Conservation (phyloP, 2,888 invertebrate species). For the Leptinotarsa tumamoca region DNA sequence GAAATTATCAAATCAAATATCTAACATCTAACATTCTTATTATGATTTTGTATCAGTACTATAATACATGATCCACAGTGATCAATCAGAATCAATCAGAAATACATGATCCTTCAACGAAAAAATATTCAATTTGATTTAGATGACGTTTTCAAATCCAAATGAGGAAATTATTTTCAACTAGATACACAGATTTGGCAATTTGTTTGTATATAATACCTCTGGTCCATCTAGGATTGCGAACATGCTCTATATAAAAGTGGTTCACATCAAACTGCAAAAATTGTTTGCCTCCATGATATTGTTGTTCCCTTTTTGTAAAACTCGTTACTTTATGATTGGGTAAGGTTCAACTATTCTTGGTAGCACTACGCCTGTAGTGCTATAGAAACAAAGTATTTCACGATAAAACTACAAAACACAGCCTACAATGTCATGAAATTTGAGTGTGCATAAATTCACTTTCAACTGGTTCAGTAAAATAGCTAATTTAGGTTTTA, state of each 20-base stretch:
- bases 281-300: neutral
- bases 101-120: neutral
- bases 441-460: too few relatives aligned
- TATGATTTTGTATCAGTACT: too few relatives aligned
- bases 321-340: neutral
- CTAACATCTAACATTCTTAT: too few relatives aligned
- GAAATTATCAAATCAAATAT: too few relatives aligned
- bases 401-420: too few relatives aligned
- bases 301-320: neutral
- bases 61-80: too few relatives aligned
- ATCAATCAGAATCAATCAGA: too few relatives aligned
- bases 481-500: too few relatives aligned
- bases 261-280: neutral
- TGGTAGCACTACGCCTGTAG: neutral
- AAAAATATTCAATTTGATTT: neutral
- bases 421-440: too few relatives aligned
- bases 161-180: neutral
- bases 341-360: neutral
- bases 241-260: neutral
- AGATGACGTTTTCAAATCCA: neutral
- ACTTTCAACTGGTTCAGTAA: too few relatives aligned
- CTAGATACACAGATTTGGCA: neutral
- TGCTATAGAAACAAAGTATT: too few relatives aligned
- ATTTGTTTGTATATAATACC: neutral
- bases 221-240: neutral